Evolutionary conservation across 1,140 invertebrate genomes (phyloP), one percentile per base, ranked within the genome.

Genomic region (Danaus plexippus): DNA sequence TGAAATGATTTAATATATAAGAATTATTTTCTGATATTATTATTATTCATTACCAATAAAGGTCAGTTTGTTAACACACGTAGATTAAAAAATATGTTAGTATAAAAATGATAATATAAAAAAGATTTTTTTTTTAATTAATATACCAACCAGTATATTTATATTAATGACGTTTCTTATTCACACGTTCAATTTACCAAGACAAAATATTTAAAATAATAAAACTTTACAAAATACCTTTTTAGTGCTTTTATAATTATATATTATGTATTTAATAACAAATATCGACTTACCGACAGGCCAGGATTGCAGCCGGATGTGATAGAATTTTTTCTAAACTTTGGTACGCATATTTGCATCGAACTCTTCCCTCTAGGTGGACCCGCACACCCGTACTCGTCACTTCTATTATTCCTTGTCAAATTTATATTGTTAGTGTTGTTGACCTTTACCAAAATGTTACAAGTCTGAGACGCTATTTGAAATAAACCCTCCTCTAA

Each of bases 381-480:
- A 8, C 82, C 78, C 9, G 76, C 80, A 43, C 88, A 87, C 47
- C 88, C 88, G 67, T 90, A 91, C 55, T 90, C 88, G 57, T 92
- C 89, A 67, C 90, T 92, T 18, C 89, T 85, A 40, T 90, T 86
- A 58, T 89, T 90, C 64, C 91, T 88, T 52, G 91, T 91, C 71
- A 91, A 90, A 63, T 90, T 92, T 43, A 92, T 91, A 69, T 92
- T 92, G 77, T 92, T 91, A 46, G 91, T 92, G 67, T 92, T 92
- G 73, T 92, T 92, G 43, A 92, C 91, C 88, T 92, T 91, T 15
- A 92, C 91, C 42, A 92, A 84, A 62, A 92, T 90, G 70, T 91
- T 92, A 63, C 91, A 92, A 55, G 91, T 92, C 72, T 92, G 91
- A 0, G 91, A 91, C 1, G 91, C 91, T 51, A 92, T 92, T 86